Percentiles rank a stretch among this genome's conserved stretches.
These are phyloP conservation scores for Eupeodes latifasciatus DNA, from an alignment of 2,888 invertebrate species.

Conservation along the genomic window DNA sequence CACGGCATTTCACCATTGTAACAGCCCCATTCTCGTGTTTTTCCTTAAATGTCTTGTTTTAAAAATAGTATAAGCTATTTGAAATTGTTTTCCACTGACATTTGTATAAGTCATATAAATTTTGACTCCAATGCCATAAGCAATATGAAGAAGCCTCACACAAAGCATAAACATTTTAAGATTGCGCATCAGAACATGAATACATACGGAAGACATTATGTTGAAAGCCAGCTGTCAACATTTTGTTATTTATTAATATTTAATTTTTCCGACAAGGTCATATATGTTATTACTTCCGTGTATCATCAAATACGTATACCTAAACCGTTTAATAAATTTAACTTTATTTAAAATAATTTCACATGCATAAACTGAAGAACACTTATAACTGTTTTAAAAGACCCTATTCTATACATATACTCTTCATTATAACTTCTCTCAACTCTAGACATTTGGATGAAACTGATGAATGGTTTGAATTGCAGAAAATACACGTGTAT, in stretches of 20 bases:
- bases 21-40: no score
- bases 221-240: slow-evolving; percentile 23
- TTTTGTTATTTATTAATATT: slow-evolving; percentile 33
- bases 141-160: neutral
- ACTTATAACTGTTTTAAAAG: neutral
- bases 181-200: neutral
- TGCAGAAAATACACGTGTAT: slow-evolving; percentile 46
- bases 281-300: slow-evolving; percentile 19
- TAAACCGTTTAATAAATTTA: neutral
- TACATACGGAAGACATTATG: slow-evolving; percentile 23
- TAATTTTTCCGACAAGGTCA: slow-evolving; percentile 27
- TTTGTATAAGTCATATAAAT: neutral
- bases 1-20: no score
- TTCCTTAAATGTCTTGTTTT: neutral
- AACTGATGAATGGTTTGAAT: slow-evolving; percentile 61
- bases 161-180: neutral
- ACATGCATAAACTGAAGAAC: neutral
- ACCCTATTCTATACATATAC: no score
- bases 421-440: neutral
- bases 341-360: slow-evolving; percentile 16
- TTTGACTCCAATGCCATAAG: neutral
- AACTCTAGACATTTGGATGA: slow-evolving; percentile 17
- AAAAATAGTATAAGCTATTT: no score
- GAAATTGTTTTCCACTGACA: neutral
- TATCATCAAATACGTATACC: neutral